Percentiles rank a stretch among this genome's conserved stretches.
Evolutionary conservation across 2,113 vertebrate genomes (phyloP).

Genomic region (Siniperca chuatsi): DNA sequence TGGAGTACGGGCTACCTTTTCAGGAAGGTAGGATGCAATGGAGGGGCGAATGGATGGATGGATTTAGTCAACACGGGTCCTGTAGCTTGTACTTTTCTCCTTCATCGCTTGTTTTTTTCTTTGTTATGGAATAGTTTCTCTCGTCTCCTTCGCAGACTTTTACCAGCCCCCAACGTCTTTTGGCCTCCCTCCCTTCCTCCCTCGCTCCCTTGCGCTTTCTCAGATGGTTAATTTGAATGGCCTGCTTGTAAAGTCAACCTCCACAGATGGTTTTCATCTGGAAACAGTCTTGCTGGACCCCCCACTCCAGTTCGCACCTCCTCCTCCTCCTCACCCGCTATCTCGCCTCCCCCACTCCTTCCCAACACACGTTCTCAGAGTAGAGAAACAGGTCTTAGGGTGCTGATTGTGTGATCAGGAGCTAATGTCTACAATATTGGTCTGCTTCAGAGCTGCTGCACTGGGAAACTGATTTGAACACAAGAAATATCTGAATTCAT

Average conservation of each 20-base stretch:
- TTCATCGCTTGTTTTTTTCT: constrained; percentile 24
- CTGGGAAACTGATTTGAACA: neutral
- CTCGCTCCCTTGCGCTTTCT: constrained; percentile 53
- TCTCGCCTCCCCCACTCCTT: neutral
- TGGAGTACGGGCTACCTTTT: constrained; percentile 88
- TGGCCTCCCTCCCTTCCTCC: constrained; percentile 6
- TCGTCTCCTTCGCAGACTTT: constrained; percentile 32
- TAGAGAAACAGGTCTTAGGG: constrained; percentile 11
- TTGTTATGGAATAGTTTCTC: constrained; percentile 40
- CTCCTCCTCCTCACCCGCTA: constrained; percentile 12
- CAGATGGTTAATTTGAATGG: constrained; percentile 84
- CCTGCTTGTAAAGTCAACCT: constrained; percentile 82
- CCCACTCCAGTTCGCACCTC: constrained; percentile 63
- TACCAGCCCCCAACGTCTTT: constrained; percentile 60
- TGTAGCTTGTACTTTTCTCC: constrained; percentile 23
- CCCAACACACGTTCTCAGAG: constrained; percentile 13
- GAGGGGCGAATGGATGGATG: neutral
- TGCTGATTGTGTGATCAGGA: neutral
- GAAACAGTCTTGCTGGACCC: constrained; percentile 75
- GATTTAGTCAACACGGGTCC: constrained; percentile 1
- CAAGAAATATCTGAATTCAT: neutral
- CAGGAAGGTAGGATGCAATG: constrained; percentile 77
- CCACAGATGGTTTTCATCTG: constrained; percentile 88
- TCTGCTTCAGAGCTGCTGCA: neutral
- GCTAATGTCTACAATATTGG: neutral